Percentiles rank a stretch among this genome's conserved stretches.
Conservation (phyloP, 2,888 invertebrate species). For the Lasioglossum pauxillum region DNA sequence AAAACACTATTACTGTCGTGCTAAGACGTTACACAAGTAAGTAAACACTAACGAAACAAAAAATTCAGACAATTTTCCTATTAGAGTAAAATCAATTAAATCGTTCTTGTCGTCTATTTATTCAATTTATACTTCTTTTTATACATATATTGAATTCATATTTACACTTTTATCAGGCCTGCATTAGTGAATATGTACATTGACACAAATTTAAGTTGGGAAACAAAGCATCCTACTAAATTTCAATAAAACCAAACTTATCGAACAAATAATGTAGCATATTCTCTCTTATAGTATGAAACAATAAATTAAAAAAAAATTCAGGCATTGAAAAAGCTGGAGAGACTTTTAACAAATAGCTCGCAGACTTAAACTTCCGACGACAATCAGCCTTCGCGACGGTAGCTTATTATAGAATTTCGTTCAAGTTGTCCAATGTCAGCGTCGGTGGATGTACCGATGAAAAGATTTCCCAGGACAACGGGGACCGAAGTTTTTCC, state of each 20-base stretch:
- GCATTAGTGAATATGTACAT: no score
- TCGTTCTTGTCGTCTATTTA: neutral
- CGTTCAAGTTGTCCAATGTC: slow-evolving; percentile 29
- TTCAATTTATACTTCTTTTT: neutral
- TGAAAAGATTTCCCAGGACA: slow-evolving; percentile 34
- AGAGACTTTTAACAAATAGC: slow-evolving; percentile 18
- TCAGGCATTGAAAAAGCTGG: neutral
- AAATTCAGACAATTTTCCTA: no score
- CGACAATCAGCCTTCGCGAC: neutral
- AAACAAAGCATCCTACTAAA: no score
- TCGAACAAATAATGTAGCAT: no score
- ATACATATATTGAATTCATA: neutral
- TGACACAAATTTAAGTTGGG: neutral
- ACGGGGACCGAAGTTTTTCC: slow-evolving; percentile 36
- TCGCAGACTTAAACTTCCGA: neutral
- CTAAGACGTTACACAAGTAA: no score
- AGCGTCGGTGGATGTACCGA: neutral
- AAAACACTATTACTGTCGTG: no score
- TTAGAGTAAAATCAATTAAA: neutral
- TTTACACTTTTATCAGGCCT: neutral
- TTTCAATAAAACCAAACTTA: no score
- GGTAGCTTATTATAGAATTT: slow-evolving; percentile 31
- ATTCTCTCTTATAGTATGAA: no score
- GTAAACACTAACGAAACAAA: no score
- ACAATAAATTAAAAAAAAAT: no score